Base-by-base conservation (phyloP, 2,888 invertebrate species). In the Synanthedon andrenaeformis region DNA sequence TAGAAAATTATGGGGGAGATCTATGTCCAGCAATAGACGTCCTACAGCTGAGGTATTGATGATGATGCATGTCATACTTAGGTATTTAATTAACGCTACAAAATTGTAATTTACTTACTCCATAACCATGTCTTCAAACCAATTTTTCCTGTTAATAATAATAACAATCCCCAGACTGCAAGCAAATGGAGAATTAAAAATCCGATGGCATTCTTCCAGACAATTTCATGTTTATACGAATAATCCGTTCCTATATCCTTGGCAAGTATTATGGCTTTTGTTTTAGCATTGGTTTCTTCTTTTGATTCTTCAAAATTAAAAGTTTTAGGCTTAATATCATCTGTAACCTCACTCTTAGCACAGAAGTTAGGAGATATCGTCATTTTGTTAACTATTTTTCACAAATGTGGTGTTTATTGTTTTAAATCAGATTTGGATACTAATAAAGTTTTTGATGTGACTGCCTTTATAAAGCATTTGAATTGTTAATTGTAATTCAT, bases 171-270 rank as follows among this genome's bases (percentile, higher is more conserved):
- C 71, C 88, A 89, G 13, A 88, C 3, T 0, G 83, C 89, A 4
- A 79, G 63, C 5, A 86, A n/a, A 67, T 92, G 91, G 51, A 92
- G 62, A 6, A 88, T 53, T 2, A 89, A 57, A 59, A 90, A 89
- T 17, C 89, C 89, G 35, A 89, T 74, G 0, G 82, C 82, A 62
- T 90, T 90, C 52, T 72, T 74, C 90, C 90, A 90, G 3, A 89
- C 89, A 35, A 89, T 81, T 60, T 82, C 56, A 87, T 80, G 64
- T 82, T 54, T 52, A 52, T 57, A 50, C 42, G 52, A n/a, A 49
- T 54, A 53, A 51, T 57, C 53, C 11, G 51, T 51, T 35, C 51
- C 51, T 51, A 51, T 51, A 41, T 51, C n/a, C 14, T 51, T 51
- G 6, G 51, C 51, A 8, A 35, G 28, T 13, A 35, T 28, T 11